A percentile compares a stretch with the other conserved stretches of the same genome.
Evolutionary conservation across 35 echinoderm and acorn worm genomes (phyloP).

Genomic region (Ophioderma brevispina): DNA sequence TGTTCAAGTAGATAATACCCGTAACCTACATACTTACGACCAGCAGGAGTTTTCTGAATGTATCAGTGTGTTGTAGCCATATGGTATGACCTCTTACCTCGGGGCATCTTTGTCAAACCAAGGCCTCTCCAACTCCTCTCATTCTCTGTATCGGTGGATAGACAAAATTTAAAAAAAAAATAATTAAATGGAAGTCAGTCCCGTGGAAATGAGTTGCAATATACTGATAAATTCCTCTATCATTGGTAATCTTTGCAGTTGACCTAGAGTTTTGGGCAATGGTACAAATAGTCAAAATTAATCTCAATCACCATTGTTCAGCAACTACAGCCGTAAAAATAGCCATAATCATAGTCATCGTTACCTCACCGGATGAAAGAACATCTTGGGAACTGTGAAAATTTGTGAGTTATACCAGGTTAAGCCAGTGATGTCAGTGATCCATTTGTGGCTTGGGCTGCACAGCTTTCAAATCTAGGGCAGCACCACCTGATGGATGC

Average conservation of each 20-base stretch:
- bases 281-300: no score
- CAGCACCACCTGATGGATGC: conserved; percentile 88
- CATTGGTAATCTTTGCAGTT: no score
- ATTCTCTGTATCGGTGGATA: conserved; percentile 76
- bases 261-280: no score
- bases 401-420: conserved; percentile 93
- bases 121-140: conserved; percentile 86
- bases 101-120: conserved; percentile 99
- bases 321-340: no score
- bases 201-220: background rate
- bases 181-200: no score
- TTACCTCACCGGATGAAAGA: conserved; percentile 74
- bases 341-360: background rate
- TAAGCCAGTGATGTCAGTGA: conserved; percentile 93
- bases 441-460: conserved; percentile 97
- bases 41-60: conserved; percentile 91
- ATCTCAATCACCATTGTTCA: no score
- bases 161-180: no score
- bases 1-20: no score
- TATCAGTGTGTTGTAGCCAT: conserved; percentile 98
- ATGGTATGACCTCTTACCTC: conserved; percentile 90
- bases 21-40: conserved; percentile 44
- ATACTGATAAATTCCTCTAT: no score
- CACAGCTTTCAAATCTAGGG: conserved; percentile 88
- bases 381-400: conserved; percentile 91